Evolutionary conservation across 1,140 invertebrate genomes (phyloP).

Genomic region (Orius insidiosus): DNA sequence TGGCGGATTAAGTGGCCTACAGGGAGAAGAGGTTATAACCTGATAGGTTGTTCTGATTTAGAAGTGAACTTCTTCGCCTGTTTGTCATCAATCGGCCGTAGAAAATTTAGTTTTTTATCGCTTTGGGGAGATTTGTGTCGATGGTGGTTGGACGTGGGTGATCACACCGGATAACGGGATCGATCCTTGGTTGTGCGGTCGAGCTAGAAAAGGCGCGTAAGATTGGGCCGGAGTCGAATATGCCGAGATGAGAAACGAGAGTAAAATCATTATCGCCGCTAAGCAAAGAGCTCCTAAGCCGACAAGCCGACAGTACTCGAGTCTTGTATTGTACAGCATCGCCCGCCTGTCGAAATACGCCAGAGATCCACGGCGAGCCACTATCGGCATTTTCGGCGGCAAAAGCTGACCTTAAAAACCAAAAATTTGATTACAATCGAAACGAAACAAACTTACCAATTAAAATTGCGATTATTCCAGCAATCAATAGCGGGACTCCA

Average conservation of each 20-base stretch:
- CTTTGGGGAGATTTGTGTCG: constrained; percentile 4
- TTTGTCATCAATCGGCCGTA: too few relatives aligned
- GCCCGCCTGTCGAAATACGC: constrained; percentile 12
- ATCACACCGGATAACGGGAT: constrained; percentile 13
- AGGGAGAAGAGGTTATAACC: too few relatives aligned
- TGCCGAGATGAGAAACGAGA: constrained; percentile 11
- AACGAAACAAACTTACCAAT: constrained; percentile 9
- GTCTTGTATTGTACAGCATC: constrained; percentile 5
- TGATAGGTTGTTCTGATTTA: too few relatives aligned
- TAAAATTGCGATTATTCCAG: constrained; percentile 12
- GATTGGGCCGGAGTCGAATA: constrained; percentile 8
- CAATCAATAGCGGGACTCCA: constrained; percentile 12
- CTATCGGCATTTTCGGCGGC: constrained; percentile 9
- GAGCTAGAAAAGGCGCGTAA: constrained; percentile 3
- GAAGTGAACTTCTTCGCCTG: too few relatives aligned
- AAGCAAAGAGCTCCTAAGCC: constrained; percentile 10
- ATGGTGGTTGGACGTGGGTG: constrained; percentile 10
- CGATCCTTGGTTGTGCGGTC: neutral
- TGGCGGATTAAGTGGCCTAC: too few relatives aligned
- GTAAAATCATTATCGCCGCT: constrained; percentile 11
- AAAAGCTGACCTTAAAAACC: constrained; percentile 11
- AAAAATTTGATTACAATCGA: neutral
- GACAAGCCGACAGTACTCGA: constrained; percentile 8
- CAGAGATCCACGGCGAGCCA: neutral
- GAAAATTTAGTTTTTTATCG: constrained; percentile 9